Percentiles rank a stretch among this genome's conserved stretches.
These are phyloP conservation scores for Masnerella sp. DNA, from an alignment of 2,888 invertebrate genomes.

Conservation along the genomic window DNA sequence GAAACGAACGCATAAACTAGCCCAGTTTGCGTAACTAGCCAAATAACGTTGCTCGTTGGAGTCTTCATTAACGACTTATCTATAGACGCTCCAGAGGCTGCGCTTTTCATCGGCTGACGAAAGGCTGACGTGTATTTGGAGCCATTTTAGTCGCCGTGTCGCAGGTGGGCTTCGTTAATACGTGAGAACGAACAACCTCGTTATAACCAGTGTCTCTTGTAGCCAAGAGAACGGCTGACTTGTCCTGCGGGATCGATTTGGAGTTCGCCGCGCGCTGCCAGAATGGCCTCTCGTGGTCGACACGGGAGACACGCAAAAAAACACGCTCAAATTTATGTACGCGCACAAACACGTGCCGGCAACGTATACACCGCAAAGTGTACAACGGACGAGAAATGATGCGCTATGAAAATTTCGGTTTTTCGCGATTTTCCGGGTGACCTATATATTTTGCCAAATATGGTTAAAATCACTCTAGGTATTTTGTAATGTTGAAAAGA, in stretches of 20 bases:
- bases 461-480: no score
- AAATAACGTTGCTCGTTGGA: conserved; percentile 35
- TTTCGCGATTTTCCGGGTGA: no score
- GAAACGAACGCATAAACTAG: conserved; percentile 43
- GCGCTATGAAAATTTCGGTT: no score
- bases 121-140: conserved; percentile 56
- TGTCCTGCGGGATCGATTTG: conserved; percentile 51
- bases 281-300: conserved; percentile 34
- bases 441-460: no score
- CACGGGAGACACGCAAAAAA: conserved; percentile 19
- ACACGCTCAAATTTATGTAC: conserved; percentile 37
- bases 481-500: no score
- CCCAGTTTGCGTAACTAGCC: conserved; percentile 24
- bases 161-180: conserved; percentile 60
- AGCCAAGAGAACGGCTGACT: conserved; percentile 48
- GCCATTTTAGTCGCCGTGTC: conserved; percentile 49
- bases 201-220: conserved; percentile 54
- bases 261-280: conserved; percentile 30
- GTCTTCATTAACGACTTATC: conserved; percentile 52
- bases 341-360: conserved; percentile 16
- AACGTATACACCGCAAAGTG: conserved; percentile 15
- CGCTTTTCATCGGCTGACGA: conserved; percentile 49
- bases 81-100: conserved; percentile 39
- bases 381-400: no score
- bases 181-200: conserved; percentile 61